Base-by-base conservation (phyloP, 2,888 invertebrate genomes). In the Choreutis nemorana region DNA sequence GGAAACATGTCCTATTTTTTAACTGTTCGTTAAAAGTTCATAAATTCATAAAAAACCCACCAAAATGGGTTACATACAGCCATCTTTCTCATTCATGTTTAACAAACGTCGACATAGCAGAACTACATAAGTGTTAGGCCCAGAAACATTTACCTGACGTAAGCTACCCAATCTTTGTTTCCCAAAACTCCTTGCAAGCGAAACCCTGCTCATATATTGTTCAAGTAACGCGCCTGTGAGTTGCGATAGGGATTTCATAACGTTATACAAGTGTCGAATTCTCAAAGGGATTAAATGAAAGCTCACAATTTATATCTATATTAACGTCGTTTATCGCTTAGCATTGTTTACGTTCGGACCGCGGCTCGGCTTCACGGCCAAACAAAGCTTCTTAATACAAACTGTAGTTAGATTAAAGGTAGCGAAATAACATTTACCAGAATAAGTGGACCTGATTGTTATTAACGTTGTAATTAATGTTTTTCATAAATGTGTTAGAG, bases 251-350 rank as follows among this genome's bases (percentile, higher is more conserved):
- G 41, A 45, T 63, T 56, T 55, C 54, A 51, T 61, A 33, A 48
- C 33, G 35, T 30, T 50, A 51, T 55, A 26, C 18, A 56, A 55
- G 52, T 52, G 50, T 57, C 56, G 70, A 68, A 65, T 57, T 54
- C 49, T 62, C 63, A 65, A 70, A 73, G 64, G 70, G 68, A 70
- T 68, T 65, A 68, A 64, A 72, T 63, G 60, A 58, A 66, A 61
- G 57, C 55, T 51, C 54, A 59, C 65, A 73, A 70, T 73, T 75
- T 75, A 75, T 73, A 70, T 77, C 78, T 77, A 71, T 71, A 77
- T 78, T 77, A 77, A 63, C 65, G 61, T 60, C 55, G 56, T 59
- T 62, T 61, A 70, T 67, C 77, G 75, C 75, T 77, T 78, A 72
- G 63, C 60, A 70, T 67, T 78, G 75, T 77, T 77, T 78, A 72